Percentiles rank a stretch among this genome's conserved stretches.
Evolutionary conservation across 2,113 vertebrate species (phyloP).

Genomic region (Tachycineta bicolor): DNA sequence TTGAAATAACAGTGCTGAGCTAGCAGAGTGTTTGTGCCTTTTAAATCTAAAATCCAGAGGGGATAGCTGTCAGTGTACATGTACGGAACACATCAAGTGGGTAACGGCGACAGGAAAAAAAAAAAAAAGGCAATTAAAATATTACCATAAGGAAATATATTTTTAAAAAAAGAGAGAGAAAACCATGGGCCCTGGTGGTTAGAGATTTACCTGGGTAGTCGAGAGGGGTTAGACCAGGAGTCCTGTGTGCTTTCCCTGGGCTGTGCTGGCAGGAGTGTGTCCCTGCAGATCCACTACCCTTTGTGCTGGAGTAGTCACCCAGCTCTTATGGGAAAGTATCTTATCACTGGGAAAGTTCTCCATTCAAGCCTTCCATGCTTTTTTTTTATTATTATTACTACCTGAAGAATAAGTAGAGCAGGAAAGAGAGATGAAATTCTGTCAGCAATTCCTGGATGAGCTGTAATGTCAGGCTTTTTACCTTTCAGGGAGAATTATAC

Average conservation of each 20-base stretch:
- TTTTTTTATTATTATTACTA: no score
- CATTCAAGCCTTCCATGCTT: background rate
- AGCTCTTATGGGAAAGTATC: background rate
- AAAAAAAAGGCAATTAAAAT: background rate
- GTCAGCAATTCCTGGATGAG: background rate
- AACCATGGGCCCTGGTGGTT: background rate
- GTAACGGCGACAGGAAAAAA: rapidly evolving
- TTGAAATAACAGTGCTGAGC: background rate
- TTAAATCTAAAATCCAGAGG: background rate
- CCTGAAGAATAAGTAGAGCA: background rate
- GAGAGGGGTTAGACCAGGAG: background rate
- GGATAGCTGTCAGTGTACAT: background rate
- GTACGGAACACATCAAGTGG: background rate
- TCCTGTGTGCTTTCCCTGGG: background rate
- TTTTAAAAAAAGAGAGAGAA: background rate
- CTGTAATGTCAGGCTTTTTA: background rate
- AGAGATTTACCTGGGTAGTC: background rate
- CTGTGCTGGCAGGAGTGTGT: background rate
- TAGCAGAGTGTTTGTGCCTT: background rate
- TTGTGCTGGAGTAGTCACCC: background rate
- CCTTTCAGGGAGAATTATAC: constrained; percentile 2
- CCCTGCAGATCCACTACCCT: background rate
- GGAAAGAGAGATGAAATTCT: background rate
- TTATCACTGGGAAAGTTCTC: background rate
- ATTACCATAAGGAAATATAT: background rate